Conservation (phyloP, 2,797 vertebrate species). For the Pelodytes ibericus region DNA sequence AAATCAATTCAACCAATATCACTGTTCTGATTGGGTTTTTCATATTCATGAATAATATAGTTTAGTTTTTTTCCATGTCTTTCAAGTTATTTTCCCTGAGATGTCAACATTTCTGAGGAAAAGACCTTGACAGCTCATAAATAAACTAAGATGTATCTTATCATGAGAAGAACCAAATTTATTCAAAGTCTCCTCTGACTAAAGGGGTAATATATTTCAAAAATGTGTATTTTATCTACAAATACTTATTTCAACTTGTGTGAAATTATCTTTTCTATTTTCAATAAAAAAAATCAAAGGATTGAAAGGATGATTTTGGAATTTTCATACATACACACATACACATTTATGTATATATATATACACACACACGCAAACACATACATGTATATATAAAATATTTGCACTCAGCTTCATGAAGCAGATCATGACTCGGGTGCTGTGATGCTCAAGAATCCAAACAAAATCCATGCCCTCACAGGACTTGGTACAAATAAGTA, state of each 20-base stretch:
- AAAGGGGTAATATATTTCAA: background rate
- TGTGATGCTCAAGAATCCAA: too few species aligned
- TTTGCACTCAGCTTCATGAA: too few species aligned
- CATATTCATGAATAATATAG: background rate
- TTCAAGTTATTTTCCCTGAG: conserved; percentile 1
- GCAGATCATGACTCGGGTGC: too few species aligned
- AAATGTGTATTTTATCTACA: background rate
- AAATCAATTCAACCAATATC: background rate
- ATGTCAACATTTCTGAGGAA: conserved; percentile 42
- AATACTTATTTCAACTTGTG: background rate
- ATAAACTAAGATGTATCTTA: background rate
- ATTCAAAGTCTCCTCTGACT: background rate
- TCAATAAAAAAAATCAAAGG: too few species aligned
- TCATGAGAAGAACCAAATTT: background rate
- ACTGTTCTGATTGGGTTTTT: background rate
- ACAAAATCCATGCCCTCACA: too few species aligned
- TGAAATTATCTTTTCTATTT: background rate
- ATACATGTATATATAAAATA: too few species aligned
- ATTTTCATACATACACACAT: too few species aligned
- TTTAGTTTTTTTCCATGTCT: background rate
- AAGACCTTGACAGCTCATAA: conserved; percentile 47
- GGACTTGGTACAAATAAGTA: too few species aligned
- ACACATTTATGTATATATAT: too few species aligned
- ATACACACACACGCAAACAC: too few species aligned
- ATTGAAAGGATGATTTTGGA: too few species aligned